Evolutionary conservation across 2,888 invertebrate species (phyloP).

Genomic region (Diploptera punctata): DNA sequence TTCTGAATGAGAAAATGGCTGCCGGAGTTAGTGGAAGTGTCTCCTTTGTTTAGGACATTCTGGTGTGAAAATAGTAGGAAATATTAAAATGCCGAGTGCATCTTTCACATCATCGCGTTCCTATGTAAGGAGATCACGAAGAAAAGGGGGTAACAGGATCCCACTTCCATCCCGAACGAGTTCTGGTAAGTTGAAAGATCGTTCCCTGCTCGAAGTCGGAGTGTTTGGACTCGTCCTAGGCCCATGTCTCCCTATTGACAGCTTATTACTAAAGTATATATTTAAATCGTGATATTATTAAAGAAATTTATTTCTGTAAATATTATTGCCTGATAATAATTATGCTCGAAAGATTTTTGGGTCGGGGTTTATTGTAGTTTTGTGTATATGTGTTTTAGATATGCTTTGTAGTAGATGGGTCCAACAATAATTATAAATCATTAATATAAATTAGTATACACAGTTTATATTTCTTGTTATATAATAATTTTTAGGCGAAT

Average conservation of each 20-base stretch:
- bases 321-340: no score
- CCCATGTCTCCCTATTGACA: slow-evolving; percentile 39
- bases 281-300: no score
- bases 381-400: no score
- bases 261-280: slow-evolving; percentile 33
- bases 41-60: slow-evolving; percentile 77
- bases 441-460: no score
- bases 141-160: slow-evolving; percentile 89
- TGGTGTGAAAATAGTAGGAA: slow-evolving; percentile 38
- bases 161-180: slow-evolving; percentile 81
- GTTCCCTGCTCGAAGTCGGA: slow-evolving; percentile 5
- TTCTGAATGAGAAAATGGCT: slow-evolving; percentile 80
- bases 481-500: no score
- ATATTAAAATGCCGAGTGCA: slow-evolving; percentile 87
- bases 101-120: slow-evolving; percentile 92
- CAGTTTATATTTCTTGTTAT: no score
- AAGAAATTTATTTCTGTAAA: no score
- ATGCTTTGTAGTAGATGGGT: no score
- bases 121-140: slow-evolving; percentile 89
- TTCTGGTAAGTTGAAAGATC: slow-evolving; percentile 71
- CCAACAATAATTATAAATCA: no score
- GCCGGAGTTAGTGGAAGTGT: slow-evolving; percentile 77
- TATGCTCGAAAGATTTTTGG: no score
- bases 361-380: no score
- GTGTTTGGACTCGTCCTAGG: slow-evolving; percentile 41